Base-by-base conservation (phyloP, 2,888 invertebrate genomes). In the Cheilosia impressa region DNA sequence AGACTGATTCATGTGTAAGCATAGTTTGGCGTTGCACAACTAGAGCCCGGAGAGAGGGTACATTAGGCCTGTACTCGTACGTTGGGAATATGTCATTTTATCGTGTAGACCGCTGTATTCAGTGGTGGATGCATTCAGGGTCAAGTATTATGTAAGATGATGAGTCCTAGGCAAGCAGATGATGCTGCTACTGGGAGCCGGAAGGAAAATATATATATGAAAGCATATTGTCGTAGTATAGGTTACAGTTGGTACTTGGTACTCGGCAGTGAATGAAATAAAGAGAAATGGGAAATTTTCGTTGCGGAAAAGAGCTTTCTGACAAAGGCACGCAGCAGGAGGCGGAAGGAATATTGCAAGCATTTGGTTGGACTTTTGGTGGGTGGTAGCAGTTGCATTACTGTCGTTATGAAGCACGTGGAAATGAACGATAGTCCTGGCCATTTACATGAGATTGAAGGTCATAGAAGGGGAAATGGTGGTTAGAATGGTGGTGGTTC, bases 141-240 rank as follows among this genome's bases (percentile, higher is more conserved):
- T 83, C 82, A 72, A 77, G 38, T 50, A 55, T 72, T 77, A 77
- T 77, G 72, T 60, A 72, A 82, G 60, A 77, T 50, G 55, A 66
- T 65, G 65, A 58, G 17, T 31, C 58, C 27, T 27, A 66, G 77
- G 55, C 77, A 76, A 13, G 19, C 27, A 43, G 57, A 71, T 52
- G 63, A 55, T 55, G 24, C 58, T 17, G 34, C 52, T 7, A 10
- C 63, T 43, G 17, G 10, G 2, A 66, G 55, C 60, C 66, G 65
- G 47, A 77, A 47, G 65, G 58, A 60, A 43, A 58, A 41, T 53
- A 22, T 50, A 22, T 50, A 17, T 58, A 27, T 27, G 71, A 50
- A 71, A 66, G 65, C 58, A 71, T 65, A 71, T 45, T 47, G 68
- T 63, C 24, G 22, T 38, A 13, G 4, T 38, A 27, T 27, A 38